Percentiles rank a stretch among this genome's conserved stretches.
Evolutionary conservation across 2,113 vertebrate species (phyloP).

Genomic region (Tachuris rubrigastra): DNA sequence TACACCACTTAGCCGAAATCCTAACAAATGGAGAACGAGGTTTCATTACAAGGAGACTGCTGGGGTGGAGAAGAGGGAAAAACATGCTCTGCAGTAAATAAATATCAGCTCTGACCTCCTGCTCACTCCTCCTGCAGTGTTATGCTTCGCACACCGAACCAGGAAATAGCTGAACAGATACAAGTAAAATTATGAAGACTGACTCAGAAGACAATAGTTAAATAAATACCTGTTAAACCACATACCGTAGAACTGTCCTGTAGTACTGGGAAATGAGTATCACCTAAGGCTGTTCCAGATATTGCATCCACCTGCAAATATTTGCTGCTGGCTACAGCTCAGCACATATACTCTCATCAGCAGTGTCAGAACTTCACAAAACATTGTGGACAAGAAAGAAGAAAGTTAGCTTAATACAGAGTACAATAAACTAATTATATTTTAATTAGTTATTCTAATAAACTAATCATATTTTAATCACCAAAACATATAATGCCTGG

Average conservation of each 20-base stretch:
- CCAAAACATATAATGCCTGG: neutral
- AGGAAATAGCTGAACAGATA: constrained; percentile 21
- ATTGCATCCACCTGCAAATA: constrained; percentile 37
- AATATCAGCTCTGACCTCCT: neutral
- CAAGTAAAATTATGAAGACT: neutral
- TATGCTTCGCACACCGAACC: neutral
- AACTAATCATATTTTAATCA: neutral
- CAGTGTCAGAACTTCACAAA: neutral
- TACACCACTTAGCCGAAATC: neutral
- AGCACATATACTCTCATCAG: neutral
- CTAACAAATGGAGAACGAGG: neutral
- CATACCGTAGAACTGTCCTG: neutral
- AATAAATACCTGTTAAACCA: constrained; percentile 57
- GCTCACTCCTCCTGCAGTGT: neutral
- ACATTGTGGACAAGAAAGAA: neutral
- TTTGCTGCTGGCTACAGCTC: constrained; percentile 12
- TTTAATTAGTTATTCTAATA: too few species aligned
- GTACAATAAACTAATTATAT: neutral
- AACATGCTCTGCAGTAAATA: neutral
- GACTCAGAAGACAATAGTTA: constrained; percentile 41
- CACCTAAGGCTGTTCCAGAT: neutral
- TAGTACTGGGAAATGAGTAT: neutral
- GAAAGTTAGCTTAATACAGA: neutral
- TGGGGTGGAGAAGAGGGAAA: neutral
- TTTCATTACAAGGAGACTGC: neutral